phyloP scores from a whole-genome alignment of 2,113 vertebrate genomes.

The Ranitomeya imitator region DNA sequence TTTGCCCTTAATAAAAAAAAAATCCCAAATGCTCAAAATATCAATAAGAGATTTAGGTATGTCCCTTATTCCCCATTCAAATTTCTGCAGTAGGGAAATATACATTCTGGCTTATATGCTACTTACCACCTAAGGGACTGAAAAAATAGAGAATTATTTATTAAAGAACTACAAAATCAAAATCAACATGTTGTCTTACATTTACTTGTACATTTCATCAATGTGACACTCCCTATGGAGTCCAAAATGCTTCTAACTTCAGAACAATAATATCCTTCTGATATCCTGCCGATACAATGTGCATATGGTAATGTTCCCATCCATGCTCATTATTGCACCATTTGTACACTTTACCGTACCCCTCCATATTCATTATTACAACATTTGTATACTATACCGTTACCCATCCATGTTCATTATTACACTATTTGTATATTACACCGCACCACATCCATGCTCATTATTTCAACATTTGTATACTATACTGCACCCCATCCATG shows the following conservation, averaged over 20 bases:
- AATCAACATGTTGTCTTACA: not conserved
- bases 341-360: not conserved
- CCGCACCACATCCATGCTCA: not conserved
- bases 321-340: not conserved
- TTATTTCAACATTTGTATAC: not conserved
- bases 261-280: not conserved
- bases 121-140: not conserved
- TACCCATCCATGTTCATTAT: not conserved
- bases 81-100: not conserved
- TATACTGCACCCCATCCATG: not conserved
- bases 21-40: not conserved
- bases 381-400: not conserved
- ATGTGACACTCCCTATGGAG: not conserved
- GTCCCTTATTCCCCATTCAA: constrained; percentile 44
- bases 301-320: not conserved
- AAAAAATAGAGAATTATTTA: not conserved
- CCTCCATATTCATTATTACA: not conserved
- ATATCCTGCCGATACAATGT: not conserved
- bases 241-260: not conserved
- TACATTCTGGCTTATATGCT: constrained; percentile 18
- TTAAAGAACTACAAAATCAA: not conserved
- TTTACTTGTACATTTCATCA: not conserved
- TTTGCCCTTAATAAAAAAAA: constrained; percentile 30
- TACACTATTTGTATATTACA: not conserved
- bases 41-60: constrained; percentile 25